Conservation (phyloP, 1,140 invertebrate species). For the Antheraea pernyi region DNA sequence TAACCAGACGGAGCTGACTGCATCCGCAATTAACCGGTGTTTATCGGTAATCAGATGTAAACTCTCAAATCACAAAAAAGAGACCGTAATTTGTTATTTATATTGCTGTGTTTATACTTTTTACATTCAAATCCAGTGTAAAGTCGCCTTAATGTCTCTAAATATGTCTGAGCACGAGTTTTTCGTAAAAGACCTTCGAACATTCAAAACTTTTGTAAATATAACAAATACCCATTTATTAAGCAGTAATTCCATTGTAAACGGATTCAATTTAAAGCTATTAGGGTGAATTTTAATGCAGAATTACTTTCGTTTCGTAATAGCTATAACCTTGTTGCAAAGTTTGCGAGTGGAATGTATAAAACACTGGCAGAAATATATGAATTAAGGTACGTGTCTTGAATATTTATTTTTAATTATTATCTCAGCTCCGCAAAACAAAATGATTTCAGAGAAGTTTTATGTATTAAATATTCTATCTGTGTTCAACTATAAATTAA, state of each 20-base stretch:
- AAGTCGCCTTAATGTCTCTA: not conserved
- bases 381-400: not conserved
- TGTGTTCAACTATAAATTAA: not conserved
- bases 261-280: constrained; percentile 19
- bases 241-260: constrained; percentile 18
- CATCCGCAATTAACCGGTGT: too few relatives aligned
- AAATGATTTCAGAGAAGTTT: not conserved
- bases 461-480: not conserved
- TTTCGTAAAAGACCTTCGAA: not conserved
- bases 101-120: too few relatives aligned
- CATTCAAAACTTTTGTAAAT: not conserved
- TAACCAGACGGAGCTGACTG: too few relatives aligned
- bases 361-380: not conserved
- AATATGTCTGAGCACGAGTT: not conserved
- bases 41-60: too few relatives aligned
- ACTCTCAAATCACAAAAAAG: too few relatives aligned
- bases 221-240: constrained; percentile 23
- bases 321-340: not conserved
- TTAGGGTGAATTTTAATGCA: constrained; percentile 22
- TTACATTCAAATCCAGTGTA: not conserved
- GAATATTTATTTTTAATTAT: not conserved
- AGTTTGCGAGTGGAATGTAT: not conserved
- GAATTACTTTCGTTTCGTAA: constrained; percentile 17
- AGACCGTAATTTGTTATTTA: too few relatives aligned
- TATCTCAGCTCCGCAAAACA: not conserved